Conservation (phyloP, 2,797 vertebrate genomes). For the Pyrrhura leucotis region DNA sequence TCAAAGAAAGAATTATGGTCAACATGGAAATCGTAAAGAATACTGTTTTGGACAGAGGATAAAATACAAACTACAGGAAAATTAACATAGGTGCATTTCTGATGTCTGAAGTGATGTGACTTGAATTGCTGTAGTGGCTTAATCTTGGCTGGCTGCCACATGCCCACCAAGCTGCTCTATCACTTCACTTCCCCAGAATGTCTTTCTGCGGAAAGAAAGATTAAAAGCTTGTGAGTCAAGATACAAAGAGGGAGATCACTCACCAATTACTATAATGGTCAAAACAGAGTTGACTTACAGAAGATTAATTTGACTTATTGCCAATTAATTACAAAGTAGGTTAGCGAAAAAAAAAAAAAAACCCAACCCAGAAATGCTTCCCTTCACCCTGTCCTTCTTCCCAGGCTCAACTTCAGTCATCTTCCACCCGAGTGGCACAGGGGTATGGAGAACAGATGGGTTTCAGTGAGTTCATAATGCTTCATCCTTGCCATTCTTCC, state of each 20-base stretch:
- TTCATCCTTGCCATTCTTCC: not conserved
- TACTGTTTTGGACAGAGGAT: not conserved
- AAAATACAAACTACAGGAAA: not conserved
- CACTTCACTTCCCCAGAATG: not conserved
- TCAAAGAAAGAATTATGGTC: not conserved
- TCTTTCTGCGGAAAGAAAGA: not conserved
- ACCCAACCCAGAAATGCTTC: accelerated
- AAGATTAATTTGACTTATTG: not conserved
- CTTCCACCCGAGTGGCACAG: accelerated
- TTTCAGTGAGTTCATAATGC: not conserved
- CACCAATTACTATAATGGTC: not conserved
- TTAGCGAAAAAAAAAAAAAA: not conserved
- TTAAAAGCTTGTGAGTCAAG: not conserved
- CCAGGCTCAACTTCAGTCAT: not conserved
- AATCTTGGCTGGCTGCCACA: not conserved
- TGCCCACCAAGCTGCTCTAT: not conserved
- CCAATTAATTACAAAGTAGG: not conserved
- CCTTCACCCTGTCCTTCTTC: not conserved
- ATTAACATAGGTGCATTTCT: not conserved
- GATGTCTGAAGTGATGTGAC: not conserved
- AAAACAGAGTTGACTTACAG: not conserved
- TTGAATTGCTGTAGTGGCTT: not conserved
- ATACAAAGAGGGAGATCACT: not conserved
- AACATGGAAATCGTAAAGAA: not conserved
- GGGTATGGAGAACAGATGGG: not conserved